Evolutionary conservation across 1,140 invertebrate species (phyloP).

Genomic region (Vanessa tameamea): DNA sequence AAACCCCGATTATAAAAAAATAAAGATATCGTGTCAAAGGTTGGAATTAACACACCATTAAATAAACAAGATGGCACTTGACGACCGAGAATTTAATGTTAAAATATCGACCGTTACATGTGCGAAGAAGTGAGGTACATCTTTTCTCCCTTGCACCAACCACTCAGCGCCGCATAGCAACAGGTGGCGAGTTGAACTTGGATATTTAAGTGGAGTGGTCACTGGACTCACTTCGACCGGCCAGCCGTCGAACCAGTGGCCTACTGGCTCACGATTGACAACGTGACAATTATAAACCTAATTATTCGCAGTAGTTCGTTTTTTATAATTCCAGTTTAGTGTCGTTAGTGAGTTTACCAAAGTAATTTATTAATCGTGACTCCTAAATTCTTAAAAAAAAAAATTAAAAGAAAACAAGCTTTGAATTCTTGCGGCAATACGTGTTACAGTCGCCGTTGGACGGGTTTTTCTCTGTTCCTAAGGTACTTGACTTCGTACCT

Average conservation of each 20-base stretch:
- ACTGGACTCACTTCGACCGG: neutral
- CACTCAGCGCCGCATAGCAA: constrained; percentile 3
- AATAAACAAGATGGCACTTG: neutral
- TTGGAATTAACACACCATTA: neutral
- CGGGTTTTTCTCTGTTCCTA: neutral
- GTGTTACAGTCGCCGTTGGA: neutral
- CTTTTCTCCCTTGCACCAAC: constrained; percentile 19
- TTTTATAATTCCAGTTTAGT: too few relatives aligned
- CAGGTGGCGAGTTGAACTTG: constrained; percentile 28
- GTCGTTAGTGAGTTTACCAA: too few relatives aligned
- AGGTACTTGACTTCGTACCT: neutral
- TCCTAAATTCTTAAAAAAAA: neutral
- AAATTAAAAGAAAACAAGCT: neutral
- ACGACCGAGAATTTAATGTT: neutral
- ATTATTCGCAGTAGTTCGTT: neutral
- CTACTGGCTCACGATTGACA: constrained; percentile 1
- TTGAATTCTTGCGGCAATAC: neutral
- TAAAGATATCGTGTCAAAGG: neutral
- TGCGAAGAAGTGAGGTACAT: neutral
- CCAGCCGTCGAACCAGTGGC: constrained; percentile 16
- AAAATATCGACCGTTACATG: neutral
- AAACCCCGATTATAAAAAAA: too few relatives aligned
- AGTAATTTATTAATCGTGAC: neutral
- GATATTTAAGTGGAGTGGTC: constrained; percentile 10
- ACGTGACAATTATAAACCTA: constrained; percentile 5